Conservation (phyloP, 2,113 vertebrate species). For the Eurypyga helias region DNA sequence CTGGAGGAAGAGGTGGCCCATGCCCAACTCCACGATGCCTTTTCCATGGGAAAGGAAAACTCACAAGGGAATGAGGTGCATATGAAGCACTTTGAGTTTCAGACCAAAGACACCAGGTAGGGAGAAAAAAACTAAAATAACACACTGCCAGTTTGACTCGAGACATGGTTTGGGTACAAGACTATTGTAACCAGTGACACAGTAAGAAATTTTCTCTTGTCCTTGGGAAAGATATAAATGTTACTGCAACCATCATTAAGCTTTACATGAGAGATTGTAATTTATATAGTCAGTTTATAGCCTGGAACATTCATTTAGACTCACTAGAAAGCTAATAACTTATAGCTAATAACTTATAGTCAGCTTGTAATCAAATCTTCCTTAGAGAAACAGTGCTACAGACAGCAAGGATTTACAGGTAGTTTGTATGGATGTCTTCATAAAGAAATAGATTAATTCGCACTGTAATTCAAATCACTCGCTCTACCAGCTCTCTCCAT, state of each 20-base stretch:
- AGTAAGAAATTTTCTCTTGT: background rate
- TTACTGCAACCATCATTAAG: background rate
- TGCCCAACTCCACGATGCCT: background rate
- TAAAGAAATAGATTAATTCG: background rate
- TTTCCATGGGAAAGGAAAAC: background rate
- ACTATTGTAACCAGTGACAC: background rate
- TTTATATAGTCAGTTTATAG: slow-evolving; percentile 27
- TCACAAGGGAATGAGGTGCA: fast-evolving
- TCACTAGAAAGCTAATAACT: slow-evolving; percentile 43
- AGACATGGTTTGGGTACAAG: background rate
- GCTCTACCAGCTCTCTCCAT: background rate
- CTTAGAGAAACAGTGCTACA: background rate
- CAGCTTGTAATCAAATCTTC: slow-evolving; percentile 22
- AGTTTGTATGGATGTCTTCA: background rate
- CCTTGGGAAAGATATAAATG: background rate
- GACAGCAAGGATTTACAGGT: background rate
- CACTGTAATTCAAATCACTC: background rate
- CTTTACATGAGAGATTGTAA: background rate
- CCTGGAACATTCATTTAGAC: slow-evolving; percentile 18
- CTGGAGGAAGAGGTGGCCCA: background rate
- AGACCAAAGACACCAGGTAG: background rate
- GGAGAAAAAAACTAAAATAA: background rate
- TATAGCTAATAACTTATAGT: slow-evolving; percentile 11
- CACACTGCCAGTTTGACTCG: background rate
- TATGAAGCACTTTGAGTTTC: background rate